phyloP scores from a whole-genome alignment of 2,888 invertebrate genomes.

The Scaptomyza reducta region DNA sequence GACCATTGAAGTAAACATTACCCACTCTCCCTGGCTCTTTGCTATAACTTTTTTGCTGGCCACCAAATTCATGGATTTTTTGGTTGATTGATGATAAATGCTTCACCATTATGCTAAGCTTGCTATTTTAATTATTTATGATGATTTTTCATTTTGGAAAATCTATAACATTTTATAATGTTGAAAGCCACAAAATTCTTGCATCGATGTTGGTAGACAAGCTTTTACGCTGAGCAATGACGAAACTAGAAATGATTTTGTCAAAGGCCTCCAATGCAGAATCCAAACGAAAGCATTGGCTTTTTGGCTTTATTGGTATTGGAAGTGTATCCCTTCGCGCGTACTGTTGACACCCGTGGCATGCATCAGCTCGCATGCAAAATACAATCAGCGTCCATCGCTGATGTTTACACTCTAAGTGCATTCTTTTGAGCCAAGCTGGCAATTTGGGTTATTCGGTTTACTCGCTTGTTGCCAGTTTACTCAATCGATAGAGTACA shows the following conservation, averaged over 20 bases:
- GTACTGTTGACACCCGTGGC: not conserved
- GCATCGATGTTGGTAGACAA: too few relatives aligned
- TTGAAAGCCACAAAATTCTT: too few relatives aligned
- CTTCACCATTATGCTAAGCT: slow-evolving; percentile 36
- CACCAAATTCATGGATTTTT: not conserved
- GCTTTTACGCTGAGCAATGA: not conserved
- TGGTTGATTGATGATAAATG: slow-evolving; percentile 58
- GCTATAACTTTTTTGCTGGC: too few relatives aligned
- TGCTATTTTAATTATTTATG: slow-evolving; percentile 27
- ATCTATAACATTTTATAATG: too few relatives aligned
- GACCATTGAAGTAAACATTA: slow-evolving; percentile 56
- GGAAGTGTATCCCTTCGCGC: not conserved
- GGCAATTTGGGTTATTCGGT: not conserved
- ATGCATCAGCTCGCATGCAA: not conserved
- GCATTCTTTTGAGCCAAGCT: not conserved
- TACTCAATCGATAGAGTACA: not conserved
- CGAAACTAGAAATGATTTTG: not conserved
- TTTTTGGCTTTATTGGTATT: not conserved
- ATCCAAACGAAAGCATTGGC: not conserved
- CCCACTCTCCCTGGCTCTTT: not conserved
- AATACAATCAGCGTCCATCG: not conserved
- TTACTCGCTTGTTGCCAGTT: not conserved
- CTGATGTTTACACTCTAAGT: not conserved
- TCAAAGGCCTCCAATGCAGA: not conserved
- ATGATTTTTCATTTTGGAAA: not conserved